Evolutionary conservation across 2,113 vertebrate species (phyloP).

Genomic region (Sorex fumeus): DNA sequence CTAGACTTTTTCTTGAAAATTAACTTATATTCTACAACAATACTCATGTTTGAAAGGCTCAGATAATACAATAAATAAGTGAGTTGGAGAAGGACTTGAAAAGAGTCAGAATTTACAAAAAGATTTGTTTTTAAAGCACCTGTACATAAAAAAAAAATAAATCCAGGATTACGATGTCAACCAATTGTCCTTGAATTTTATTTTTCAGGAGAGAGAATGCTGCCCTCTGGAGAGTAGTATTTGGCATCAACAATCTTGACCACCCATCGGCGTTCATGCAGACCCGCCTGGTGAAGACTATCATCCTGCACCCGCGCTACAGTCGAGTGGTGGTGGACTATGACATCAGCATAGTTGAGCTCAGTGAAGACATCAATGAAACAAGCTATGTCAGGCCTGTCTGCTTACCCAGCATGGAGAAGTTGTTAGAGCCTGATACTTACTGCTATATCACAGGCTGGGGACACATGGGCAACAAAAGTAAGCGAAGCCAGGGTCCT

Average conservation of each 20-base stretch:
- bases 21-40: not conserved
- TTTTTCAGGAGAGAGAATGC: constrained; percentile 93
- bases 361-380: constrained; percentile 90
- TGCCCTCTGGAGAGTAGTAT: constrained; percentile 95
- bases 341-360: constrained; percentile 96
- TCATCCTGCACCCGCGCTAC: constrained; percentile 96
- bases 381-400: constrained; percentile 94
- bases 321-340: constrained; percentile 96
- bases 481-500: constrained; percentile 88
- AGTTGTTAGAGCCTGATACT: constrained; percentile 91
- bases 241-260: constrained; percentile 96
- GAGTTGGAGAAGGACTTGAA: not conserved
- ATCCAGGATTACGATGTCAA: not conserved
- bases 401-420: constrained; percentile 91
- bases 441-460: constrained; percentile 99
- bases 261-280: constrained; percentile 93
- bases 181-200: not conserved
- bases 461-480: constrained; percentile 97
- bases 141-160: not conserved
- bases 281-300: constrained; percentile 91
- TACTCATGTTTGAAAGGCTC: too few relatives aligned
- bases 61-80: not conserved
- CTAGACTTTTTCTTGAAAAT: not conserved
- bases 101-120: not conserved
- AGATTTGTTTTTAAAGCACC: not conserved